These are phyloP conservation scores for Gambusia holbrooki DNA, from an alignment of 2,113 vertebrate species.

Conservation along the genomic window DNA sequence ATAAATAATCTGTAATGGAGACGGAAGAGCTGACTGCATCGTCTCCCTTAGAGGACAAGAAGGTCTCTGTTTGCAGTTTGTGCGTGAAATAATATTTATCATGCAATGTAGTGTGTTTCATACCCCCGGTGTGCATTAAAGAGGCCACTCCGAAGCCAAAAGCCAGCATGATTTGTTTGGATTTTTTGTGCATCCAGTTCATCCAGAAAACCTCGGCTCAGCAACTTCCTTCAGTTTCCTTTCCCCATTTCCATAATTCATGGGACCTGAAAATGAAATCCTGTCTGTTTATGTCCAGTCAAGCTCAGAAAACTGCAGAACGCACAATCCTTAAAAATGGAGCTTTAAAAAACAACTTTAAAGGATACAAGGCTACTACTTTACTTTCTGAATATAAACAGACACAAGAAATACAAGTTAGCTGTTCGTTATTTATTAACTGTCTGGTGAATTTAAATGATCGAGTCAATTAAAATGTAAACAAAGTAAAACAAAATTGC, in stretches of 20 bases:
- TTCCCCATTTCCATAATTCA: background rate
- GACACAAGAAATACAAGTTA: too few species aligned
- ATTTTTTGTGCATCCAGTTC: background rate
- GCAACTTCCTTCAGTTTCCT: background rate
- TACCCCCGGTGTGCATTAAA: background rate
- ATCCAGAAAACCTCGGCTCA: background rate
- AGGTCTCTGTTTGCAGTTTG: background rate
- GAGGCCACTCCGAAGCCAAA: background rate
- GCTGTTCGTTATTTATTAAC: too few species aligned
- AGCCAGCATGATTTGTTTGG: background rate
- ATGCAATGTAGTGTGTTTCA: background rate
- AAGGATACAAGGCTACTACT: background rate
- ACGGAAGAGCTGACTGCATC: background rate
- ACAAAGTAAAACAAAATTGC: too few species aligned
- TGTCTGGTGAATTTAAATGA: too few species aligned
- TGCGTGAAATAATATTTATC: background rate
- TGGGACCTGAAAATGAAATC: background rate
- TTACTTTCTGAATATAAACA: slow-evolving; percentile 8
- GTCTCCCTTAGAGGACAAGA: background rate
- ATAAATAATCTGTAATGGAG: background rate
- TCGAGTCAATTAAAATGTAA: too few species aligned
- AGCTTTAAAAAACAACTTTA: background rate
- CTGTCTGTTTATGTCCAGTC: background rate
- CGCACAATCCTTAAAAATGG: background rate
- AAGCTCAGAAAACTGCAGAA: background rate